Evolutionary conservation across 2,888 invertebrate genomes (phyloP).

Genomic region (Cataglyphis albicans): DNA sequence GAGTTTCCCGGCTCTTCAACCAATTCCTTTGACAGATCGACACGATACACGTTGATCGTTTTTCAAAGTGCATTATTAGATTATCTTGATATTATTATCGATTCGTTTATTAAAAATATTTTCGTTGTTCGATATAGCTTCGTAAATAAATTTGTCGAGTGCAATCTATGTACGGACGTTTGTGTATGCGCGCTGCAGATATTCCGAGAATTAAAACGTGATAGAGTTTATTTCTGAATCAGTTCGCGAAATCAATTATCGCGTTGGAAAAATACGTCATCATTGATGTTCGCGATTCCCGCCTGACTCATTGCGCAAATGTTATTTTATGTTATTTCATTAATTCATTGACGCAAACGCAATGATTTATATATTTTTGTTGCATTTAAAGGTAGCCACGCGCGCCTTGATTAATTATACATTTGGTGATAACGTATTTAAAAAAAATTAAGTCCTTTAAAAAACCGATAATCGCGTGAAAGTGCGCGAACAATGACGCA

Average conservation of each 20-base stretch:
- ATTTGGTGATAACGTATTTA: not conserved
- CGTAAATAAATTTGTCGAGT: not conserved
- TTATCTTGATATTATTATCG: not conserved
- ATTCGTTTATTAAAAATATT: not conserved
- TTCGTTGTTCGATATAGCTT: not conserved
- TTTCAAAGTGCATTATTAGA: not conserved
- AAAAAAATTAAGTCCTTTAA: not conserved
- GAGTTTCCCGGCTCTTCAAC: not conserved
- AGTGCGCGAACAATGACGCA: conserved; percentile 8
- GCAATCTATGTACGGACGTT: not conserved
- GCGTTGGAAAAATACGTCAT: not conserved
- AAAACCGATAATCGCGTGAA: conserved; percentile 6
- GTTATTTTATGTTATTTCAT: conserved; percentile 17
- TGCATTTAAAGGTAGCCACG: not conserved
- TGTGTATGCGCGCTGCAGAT: not conserved
- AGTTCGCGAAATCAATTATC: conserved; percentile 13
- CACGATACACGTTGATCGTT: not conserved
- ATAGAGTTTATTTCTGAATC: not conserved
- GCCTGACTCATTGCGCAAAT: not conserved
- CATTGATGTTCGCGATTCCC: not conserved
- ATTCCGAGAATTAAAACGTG: not conserved
- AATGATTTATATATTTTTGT: not conserved
- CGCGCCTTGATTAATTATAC: not conserved
- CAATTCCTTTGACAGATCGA: not conserved
- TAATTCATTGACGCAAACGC: conserved; percentile 9